Base-by-base conservation (phyloP, 2,797 vertebrate genomes). In the Esox masquinongy region DNA sequence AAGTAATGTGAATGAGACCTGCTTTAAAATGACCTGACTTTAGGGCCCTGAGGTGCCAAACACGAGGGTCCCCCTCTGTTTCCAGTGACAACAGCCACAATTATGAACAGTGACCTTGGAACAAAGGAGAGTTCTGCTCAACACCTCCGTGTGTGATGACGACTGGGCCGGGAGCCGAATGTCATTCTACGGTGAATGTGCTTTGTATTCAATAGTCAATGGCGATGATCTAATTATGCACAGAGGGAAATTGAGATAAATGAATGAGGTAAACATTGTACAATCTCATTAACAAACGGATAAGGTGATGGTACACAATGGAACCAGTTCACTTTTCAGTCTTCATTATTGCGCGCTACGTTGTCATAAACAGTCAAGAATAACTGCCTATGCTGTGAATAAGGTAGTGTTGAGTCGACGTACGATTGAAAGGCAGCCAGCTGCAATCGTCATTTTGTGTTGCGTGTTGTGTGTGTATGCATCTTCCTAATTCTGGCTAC, bases 41-140 rank as follows among this genome's bases (percentile, higher is more conserved):
- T 7, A 36, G 29, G 29, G 64, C 64, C 14, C 64, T 67, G 22
- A 66, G 26, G 63, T 5, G 63, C 14, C 1, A 15, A 31, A 66
- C 15, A 12, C 26, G 11, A 34, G 16, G 16, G 7, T 31, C 31
- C 64, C 15, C 64, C 6, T 29, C 29, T 19, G 29, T 34, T 66
- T 67, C 64, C 64, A 67, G 5, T 67, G 64, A 29, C 64, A 34
- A 67, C 64, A 36, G 64, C 31, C 61, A 64, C 61, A 64, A 67
- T 34, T 67, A 67, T 36, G 31, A 67, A 34, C 64, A 67, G 31
- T 67, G 31, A 67, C 64, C 31, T 66, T 66, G 29, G 64, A 66
- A 66, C 16, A 34, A 66, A 66, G 63, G 26, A 14, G 6, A 64
- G 63, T 64, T 31, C 63, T 31, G 29, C 63, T 29, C 29, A 16